A percentile compares a stretch with the other conserved stretches of the same genome.
phyloP scores from a whole-genome alignment of 1,140 invertebrate genomes.

The Leucophenga varia region DNA sequence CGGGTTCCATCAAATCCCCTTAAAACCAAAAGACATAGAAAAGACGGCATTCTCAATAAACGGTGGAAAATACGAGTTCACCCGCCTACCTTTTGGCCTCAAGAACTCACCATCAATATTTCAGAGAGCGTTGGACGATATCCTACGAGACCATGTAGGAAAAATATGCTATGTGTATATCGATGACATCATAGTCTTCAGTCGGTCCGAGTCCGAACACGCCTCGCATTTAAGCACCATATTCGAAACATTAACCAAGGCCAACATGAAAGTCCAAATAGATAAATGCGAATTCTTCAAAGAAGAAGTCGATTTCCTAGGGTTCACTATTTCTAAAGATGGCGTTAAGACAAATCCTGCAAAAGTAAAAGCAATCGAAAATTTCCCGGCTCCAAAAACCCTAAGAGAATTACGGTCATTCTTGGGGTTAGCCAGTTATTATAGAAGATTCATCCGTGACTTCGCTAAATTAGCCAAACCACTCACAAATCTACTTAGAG shows the following conservation, averaged over 20 bases:
- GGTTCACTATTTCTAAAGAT: slow-evolving; percentile 16
- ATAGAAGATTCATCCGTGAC: not conserved
- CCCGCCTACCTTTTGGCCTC: too few species aligned
- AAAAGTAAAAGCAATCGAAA: not conserved
- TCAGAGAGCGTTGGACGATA: too few species aligned
- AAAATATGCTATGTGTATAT: too few species aligned
- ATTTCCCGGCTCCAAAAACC: slow-evolving; percentile 13
- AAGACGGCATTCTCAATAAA: too few species aligned
- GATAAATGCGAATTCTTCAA: slow-evolving; percentile 56
- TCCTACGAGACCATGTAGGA: too few species aligned
- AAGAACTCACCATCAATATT: too few species aligned
- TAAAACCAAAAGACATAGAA: too few species aligned
- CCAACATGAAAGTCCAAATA: too few species aligned
- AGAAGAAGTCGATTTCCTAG: slow-evolving; percentile 3
- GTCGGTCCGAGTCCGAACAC: too few species aligned
- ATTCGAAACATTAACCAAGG: slow-evolving; percentile 30
- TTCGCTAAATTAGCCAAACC: not conserved
- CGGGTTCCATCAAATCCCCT: too few species aligned
- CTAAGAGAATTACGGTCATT: slow-evolving; percentile 44
- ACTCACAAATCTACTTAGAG: slow-evolving; percentile 4
- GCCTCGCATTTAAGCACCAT: slow-evolving; percentile 2
- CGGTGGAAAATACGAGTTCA: too few species aligned
- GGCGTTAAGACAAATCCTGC: slow-evolving; percentile 17
- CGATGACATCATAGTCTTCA: too few species aligned
- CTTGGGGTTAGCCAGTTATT: slow-evolving; percentile 22